Evolutionary conservation across 1,140 invertebrate genomes (phyloP).

Genomic region (Telenomus remus): DNA sequence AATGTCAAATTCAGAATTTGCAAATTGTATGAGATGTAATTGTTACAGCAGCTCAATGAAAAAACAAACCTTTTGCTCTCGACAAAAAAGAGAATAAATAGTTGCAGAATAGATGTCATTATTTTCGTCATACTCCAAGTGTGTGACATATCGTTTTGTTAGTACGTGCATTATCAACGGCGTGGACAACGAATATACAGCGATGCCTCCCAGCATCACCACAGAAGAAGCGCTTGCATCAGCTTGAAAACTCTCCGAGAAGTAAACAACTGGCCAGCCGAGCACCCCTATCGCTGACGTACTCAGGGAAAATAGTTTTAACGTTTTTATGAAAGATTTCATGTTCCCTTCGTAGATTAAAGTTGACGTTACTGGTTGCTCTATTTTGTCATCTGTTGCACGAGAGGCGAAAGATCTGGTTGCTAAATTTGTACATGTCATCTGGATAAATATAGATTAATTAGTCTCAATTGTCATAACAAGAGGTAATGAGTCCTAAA

Average conservation of each 20-base stretch:
- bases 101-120: constrained; percentile 82
- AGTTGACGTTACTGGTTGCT: background rate
- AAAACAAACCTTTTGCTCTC: constrained; percentile 53
- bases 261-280: constrained; percentile 82
- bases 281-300: constrained; percentile 6
- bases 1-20: constrained; percentile 33
- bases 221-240: background rate
- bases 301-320: constrained; percentile 14
- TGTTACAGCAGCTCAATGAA: too few relatives aligned
- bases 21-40: background rate
- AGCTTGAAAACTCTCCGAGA: background rate
- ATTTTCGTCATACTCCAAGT: constrained; percentile 82
- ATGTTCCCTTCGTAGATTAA: constrained; percentile 11
- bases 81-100: constrained; percentile 80
- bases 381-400: background rate
- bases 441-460: background rate
- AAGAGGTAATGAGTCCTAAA: too few relatives aligned
- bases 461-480: too few relatives aligned
- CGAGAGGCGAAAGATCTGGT: constrained; percentile 10
- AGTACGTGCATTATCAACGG: constrained; percentile 88
- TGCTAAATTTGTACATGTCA: constrained; percentile 13
- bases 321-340: background rate
- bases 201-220: constrained; percentile 72
- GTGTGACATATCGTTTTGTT: constrained; percentile 89
- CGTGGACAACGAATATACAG: constrained; percentile 88